Percentiles rank a stretch among this genome's conserved stretches.
Evolutionary conservation across 1,140 invertebrate species (phyloP).

Genomic region (Drosophila cardini): DNA sequence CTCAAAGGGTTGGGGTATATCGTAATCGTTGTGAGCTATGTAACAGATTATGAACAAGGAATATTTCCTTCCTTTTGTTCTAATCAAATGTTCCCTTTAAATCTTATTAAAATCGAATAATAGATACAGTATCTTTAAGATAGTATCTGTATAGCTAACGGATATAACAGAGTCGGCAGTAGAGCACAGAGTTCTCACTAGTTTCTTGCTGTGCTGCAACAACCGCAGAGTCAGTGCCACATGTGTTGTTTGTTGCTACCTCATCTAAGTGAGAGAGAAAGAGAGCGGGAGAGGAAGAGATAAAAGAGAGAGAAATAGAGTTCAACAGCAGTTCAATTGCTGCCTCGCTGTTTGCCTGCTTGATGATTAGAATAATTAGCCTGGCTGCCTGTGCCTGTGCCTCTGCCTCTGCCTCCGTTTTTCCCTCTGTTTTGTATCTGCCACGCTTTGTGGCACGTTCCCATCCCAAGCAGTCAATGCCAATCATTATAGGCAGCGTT

Average conservation of each 20-base stretch:
- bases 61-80: no score
- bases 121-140: no score
- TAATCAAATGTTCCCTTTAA: no score
- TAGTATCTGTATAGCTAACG: no score
- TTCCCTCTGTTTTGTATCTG: constrained; percentile 50
- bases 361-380: background rate
- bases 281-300: constrained; percentile 21
- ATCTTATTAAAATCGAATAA: no score
- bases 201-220: background rate
- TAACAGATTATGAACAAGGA: background rate
- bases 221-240: constrained; percentile 40
- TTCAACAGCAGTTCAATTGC: constrained; percentile 78
- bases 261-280: background rate
- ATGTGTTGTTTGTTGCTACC: constrained; percentile 35
- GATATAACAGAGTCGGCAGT: no score
- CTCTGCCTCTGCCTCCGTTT: constrained; percentile 28
- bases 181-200: no score
- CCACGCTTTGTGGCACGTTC: constrained; percentile 60
- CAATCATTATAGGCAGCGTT: constrained; percentile 49
- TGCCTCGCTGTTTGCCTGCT: constrained; percentile 36
- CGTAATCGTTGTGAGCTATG: constrained; percentile 4
- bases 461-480: constrained; percentile 48
- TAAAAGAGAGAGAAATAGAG: background rate
- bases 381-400: background rate
- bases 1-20: no score